Conservation (phyloP, 2,888 invertebrate genomes). For the Lepidocyrtinus sp. region DNA sequence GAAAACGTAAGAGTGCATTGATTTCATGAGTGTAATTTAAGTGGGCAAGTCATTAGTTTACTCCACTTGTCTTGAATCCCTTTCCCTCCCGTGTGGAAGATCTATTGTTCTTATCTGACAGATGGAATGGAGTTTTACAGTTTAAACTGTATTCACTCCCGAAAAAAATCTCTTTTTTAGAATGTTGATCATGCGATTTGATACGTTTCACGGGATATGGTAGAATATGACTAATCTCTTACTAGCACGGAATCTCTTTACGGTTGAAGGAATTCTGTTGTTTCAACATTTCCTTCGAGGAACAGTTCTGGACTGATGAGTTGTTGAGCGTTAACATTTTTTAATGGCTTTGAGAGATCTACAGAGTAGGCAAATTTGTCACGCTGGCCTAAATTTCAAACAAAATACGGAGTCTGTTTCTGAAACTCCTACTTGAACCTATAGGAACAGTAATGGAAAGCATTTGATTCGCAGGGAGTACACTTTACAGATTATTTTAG, state of each 20-base stretch:
- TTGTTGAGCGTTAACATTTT: not conserved
- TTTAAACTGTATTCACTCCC: not conserved
- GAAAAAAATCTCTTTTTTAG: constrained; percentile 7
- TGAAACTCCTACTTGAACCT: constrained; percentile 2
- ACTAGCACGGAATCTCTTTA: constrained; percentile 38
- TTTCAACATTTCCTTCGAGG: not conserved
- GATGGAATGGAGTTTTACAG: constrained; percentile 6
- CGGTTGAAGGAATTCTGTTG: constrained; percentile 7
- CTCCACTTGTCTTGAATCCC: constrained; percentile 7
- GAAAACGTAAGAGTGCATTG: constrained; percentile 39
- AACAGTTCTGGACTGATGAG: not conserved
- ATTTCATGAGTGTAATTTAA: constrained; percentile 50
- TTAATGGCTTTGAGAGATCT: not conserved
- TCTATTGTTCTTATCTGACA: constrained; percentile 23
- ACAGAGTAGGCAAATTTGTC: not conserved
- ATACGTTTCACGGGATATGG: constrained; percentile 12
- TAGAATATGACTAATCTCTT: constrained; percentile 49
- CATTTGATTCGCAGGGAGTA: constrained; percentile 11
- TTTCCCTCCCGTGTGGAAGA: constrained; percentile 14
- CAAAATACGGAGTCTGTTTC: not conserved
- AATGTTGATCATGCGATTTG: not conserved
- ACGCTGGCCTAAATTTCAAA: constrained; percentile 3
- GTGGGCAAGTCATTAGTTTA: constrained; percentile 50
- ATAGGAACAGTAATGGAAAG: not conserved
- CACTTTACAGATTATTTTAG: constrained; percentile 29